Percentiles rank a stretch among this genome's conserved stretches.
Conservation (phyloP, 1,140 invertebrate species). For the Cydia fagiglandana region DNA sequence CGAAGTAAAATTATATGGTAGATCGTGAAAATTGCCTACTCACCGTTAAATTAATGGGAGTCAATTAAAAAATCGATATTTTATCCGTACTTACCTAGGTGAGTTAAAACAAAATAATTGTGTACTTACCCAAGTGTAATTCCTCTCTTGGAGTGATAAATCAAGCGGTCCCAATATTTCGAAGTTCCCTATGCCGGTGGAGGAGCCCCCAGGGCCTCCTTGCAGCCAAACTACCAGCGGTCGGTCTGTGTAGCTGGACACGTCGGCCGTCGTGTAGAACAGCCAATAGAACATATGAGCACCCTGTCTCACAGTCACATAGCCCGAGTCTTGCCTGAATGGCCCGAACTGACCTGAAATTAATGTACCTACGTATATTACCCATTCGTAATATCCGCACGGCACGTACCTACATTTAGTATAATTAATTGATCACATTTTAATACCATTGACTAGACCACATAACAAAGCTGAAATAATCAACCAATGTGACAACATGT, state of each 20-base stretch:
- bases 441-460: conserved; percentile 21
- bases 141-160: conserved; percentile 82
- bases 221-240: conserved; percentile 90
- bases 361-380: conserved; percentile 27
- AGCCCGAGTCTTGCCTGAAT: conserved; percentile 65
- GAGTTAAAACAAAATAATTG: neutral
- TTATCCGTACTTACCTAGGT: neutral
- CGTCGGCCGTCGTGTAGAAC: conserved; percentile 84
- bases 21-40: too few relatives aligned
- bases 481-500: conserved; percentile 2
- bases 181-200: conserved; percentile 89
- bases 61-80: too few relatives aligned
- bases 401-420: neutral
- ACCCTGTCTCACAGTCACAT: conserved; percentile 82
- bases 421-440: conserved; percentile 10
- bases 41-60: too few relatives aligned
- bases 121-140: conserved; percentile 85
- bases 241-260: conserved; percentile 79
- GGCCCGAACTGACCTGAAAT: conserved; percentile 64
- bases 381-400: conserved; percentile 38
- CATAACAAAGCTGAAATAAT: conserved; percentile 11
- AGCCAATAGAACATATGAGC: conserved; percentile 93
- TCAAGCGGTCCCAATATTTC: conserved; percentile 87
- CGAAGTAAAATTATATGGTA: too few relatives aligned
- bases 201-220: conserved; percentile 87